Evolutionary conservation across 2,797 vertebrate species (phyloP).

Genomic region (Garrulus glandarius): DNA sequence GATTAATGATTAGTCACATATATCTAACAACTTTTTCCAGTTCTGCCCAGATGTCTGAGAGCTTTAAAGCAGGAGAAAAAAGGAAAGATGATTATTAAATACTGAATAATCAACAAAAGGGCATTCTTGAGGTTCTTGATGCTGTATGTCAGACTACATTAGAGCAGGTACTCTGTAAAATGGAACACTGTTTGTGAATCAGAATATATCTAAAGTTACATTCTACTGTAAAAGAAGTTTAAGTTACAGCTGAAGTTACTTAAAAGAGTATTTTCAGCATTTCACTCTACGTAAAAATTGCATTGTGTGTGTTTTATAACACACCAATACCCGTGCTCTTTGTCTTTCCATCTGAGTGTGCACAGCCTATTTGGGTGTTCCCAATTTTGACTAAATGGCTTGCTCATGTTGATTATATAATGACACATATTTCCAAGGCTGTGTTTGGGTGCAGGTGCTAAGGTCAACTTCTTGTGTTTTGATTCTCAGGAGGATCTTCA

Average conservation of each 20-base stretch:
- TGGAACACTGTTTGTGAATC: background rate
- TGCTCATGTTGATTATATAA: conserved; percentile 60
- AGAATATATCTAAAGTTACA: background rate
- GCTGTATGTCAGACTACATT: background rate
- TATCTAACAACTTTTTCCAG: background rate
- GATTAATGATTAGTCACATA: conserved; percentile 13
- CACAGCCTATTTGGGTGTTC: conserved; percentile 51
- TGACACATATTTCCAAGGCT: conserved; percentile 45
- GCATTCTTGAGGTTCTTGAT: background rate
- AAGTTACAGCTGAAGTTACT: background rate
- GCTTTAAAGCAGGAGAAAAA: background rate
- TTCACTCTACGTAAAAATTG: background rate
- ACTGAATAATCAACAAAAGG: background rate
- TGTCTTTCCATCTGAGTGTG: background rate
- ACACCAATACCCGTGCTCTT: background rate
- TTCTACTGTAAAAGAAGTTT: background rate
- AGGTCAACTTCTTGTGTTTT: background rate
- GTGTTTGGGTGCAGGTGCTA: conserved; percentile 48
- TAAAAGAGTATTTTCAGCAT: background rate
- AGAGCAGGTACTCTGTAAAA: background rate
- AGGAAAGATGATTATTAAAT: background rate
- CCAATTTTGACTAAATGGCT: conserved; percentile 17
- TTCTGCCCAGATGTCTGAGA: background rate
- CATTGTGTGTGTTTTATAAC: background rate
- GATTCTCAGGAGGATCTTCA: conserved; percentile 29